Conservation (phyloP, 2,888 invertebrate species). For the Rhagium mordax region DNA sequence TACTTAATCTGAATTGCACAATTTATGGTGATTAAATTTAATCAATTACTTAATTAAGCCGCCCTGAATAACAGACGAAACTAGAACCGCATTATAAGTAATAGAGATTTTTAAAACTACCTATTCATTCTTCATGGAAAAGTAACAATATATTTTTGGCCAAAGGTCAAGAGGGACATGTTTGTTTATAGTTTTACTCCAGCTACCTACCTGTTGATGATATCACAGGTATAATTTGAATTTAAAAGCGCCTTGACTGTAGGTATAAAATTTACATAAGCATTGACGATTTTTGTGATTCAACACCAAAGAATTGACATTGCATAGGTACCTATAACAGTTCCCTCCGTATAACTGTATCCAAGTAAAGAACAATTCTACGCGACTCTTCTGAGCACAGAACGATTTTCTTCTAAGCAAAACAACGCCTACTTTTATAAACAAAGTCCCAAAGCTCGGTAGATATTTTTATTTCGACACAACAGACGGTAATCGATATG, state of each 20-base stretch:
- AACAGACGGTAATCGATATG: background rate
- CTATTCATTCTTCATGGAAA: no score
- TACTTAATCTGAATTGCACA: background rate
- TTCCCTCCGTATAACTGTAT: slow-evolving; percentile 17
- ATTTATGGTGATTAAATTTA: background rate
- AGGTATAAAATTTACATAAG: slow-evolving; percentile 20
- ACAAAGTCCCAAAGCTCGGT: background rate
- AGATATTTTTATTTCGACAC: slow-evolving; percentile 1
- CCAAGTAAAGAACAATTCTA: slow-evolving; percentile 1
- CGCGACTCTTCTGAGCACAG: background rate
- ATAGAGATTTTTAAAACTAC: background rate
- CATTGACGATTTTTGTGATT: slow-evolving; percentile 11
- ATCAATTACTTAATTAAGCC: background rate
- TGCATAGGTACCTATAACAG: background rate
- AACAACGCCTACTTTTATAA: slow-evolving; percentile 32
- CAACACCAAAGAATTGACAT: slow-evolving; percentile 9
- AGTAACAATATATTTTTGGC: background rate
- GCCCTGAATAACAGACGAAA: background rate
- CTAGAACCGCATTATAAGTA: background rate
- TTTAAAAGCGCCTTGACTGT: background rate
- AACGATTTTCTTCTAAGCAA: slow-evolving; percentile 10
- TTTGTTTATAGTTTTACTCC: slow-evolving; percentile 15
- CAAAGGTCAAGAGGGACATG: slow-evolving; percentile 30
- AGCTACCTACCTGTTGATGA: slow-evolving; percentile 31
- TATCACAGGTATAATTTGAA: slow-evolving; percentile 27